Base-by-base conservation (phyloP, 2,888 invertebrate species). In the Epirrita christyi region DNA sequence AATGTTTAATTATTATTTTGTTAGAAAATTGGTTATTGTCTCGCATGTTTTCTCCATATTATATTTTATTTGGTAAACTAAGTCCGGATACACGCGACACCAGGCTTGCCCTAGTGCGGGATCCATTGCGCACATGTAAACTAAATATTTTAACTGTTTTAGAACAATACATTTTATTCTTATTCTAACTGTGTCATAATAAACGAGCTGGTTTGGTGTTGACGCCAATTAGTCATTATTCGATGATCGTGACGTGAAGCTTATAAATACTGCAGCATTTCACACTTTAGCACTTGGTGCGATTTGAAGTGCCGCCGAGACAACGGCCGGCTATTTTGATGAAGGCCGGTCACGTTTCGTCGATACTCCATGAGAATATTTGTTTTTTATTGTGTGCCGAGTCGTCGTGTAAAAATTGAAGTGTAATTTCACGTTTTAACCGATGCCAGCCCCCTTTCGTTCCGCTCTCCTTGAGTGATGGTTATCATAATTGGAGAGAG, bases 281-380 rank as follows among this genome's bases (percentile, higher is more conserved):
- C 86, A 92, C 91, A 92, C 90, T 90, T 92, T 92, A 91, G 89
- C 91, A 91, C 92, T 90, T 83, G 82, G 80, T 67, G 73, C 79
- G 85, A 80, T 83, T 84, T 84, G 78, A 86, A 81, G 83, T 81
- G 85, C 89, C 88, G 87, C 84, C 88, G 88, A 91, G 86, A 90
- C 88, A 86, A 87, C 88, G 78, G 85, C 81, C 83, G 85, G 83
- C 89, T 88, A 89, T 91, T 92, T 91, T 89, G 91, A 92, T 88
- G 91, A 88, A 87, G 88, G 85, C 88, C 86, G 87, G 92, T 92
- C 92, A 92, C 92, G 92, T 92, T 92, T 86, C 78, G 83, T 89
- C 91, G 91, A 91, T 91, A 88, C 87, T 79, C 88, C 90, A 91
- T 91, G 92, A 90, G 92, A 91, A 90, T 92, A 91, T 92, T 92